phyloP scores from a whole-genome alignment of 2,888 invertebrate species.

The Noctua janthina region DNA sequence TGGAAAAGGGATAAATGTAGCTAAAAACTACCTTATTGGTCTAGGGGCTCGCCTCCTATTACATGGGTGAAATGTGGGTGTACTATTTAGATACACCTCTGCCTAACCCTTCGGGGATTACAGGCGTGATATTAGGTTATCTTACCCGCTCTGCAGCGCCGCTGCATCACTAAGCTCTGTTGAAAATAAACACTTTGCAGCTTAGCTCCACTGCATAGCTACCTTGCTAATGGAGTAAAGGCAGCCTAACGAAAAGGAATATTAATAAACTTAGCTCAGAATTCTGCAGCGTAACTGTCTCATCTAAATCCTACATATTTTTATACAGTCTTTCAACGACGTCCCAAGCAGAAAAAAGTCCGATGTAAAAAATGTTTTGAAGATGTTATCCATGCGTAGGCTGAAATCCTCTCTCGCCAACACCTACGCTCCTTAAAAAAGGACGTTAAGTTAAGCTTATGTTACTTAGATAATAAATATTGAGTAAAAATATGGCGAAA shows the following conservation, averaged over 20 bases:
- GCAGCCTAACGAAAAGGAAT: neutral
- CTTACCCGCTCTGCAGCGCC: too few species aligned
- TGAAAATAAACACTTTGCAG: too few species aligned
- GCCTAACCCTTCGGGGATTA: too few species aligned
- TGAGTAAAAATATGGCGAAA: neutral
- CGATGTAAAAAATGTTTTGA: neutral
- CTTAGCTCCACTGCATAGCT: too few species aligned
- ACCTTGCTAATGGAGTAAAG: too few species aligned
- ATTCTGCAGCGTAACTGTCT: neutral
- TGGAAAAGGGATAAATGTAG: too few species aligned
- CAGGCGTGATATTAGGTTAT: too few species aligned
- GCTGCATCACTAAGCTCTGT: too few species aligned
- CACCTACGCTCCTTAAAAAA: slow-evolving; percentile 9
- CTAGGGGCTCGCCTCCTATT: too few species aligned
- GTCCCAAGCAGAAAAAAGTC: neutral
- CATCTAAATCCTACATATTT: neutral
- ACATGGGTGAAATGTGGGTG: too few species aligned
- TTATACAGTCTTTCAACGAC: neutral
- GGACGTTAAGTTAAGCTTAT: neutral
- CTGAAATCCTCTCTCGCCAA: slow-evolving; percentile 2
- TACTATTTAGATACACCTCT: too few species aligned
- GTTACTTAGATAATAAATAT: neutral
- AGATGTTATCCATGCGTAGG: slow-evolving; percentile 19
- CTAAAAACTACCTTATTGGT: too few species aligned
- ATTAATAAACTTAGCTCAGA: neutral